Conservation (phyloP, 2,797 vertebrate species). For the Lagothrix lagotricha region DNA sequence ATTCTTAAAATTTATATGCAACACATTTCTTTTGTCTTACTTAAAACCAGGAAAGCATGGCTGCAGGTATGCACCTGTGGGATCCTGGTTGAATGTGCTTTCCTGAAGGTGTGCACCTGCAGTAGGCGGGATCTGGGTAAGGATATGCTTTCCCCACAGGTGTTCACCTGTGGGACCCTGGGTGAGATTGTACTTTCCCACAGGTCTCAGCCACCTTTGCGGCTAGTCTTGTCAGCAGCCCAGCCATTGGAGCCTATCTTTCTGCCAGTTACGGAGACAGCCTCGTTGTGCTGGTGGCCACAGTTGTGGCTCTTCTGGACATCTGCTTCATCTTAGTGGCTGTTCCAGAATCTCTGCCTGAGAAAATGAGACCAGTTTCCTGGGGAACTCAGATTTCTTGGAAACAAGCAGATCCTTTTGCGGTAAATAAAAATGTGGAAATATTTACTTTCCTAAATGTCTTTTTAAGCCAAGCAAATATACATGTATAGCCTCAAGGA, state of each 20-base stretch:
- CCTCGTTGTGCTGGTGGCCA: constrained; percentile 92
- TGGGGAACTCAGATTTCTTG: constrained; percentile 94
- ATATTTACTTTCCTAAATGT: constrained; percentile 31
- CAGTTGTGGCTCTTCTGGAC: constrained; percentile 91
- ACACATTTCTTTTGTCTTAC: neutral
- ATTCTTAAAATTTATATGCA: constrained; percentile 33
- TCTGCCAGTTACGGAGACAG: constrained; percentile 93
- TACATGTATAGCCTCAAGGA: neutral
- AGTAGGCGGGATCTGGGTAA: neutral
- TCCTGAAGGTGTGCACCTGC: neutral
- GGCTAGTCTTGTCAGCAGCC: constrained; percentile 95
- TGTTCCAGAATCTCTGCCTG: constrained; percentile 94
- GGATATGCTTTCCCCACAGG: neutral
- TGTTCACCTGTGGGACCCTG: neutral
- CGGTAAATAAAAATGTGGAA: constrained; percentile 85
- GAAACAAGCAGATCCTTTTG: constrained; percentile 95
- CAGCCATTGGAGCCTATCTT: constrained; percentile 95
- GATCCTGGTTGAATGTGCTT: neutral
- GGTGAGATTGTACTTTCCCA: neutral
- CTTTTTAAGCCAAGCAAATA: neutral
- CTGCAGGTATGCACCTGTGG: neutral
- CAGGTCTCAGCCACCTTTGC: constrained; percentile 96
- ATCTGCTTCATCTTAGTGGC: constrained; percentile 95
- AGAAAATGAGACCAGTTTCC: constrained; percentile 93
- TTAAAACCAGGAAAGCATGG: neutral